Base-by-base conservation (phyloP, 1,140 invertebrate species). In the Melanaphis sacchari region DNA sequence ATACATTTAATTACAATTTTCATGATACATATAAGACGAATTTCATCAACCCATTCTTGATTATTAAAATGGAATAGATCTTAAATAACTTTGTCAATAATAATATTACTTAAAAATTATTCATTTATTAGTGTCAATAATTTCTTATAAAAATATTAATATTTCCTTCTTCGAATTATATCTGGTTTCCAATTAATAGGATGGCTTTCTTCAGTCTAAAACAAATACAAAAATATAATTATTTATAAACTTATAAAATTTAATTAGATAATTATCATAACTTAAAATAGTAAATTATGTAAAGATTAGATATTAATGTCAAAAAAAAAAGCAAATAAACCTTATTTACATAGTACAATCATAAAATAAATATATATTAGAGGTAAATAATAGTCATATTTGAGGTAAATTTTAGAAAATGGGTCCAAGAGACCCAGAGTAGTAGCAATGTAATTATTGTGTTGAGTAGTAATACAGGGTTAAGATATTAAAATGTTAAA, bases 181-280 rank as follows among this genome's bases (percentile, higher is more conserved):
- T 99, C 98, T 38, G 99, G 99, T 94, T 98, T 97, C 99, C 99
- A 99, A 95, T 99, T 98, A 94, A 99, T 96, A 1, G 99, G 99
- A 96, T 99, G 98, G 0, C 97, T 97, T 95, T 99, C 99, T 96
- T 99, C 99, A 1, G 97, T 98, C 96, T 97, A 95, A 94, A 97
- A 96, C 94, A 94, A 94, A 94, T 94, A 92, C 46, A 59, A 46
- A 46, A 46, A 26, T 76, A 6, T 59, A 31, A 59, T 59, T 59
- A 59, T 11, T 66, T n/a, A 26, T 54, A 54, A 54, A 54, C 24
- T 26, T 54, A n/a, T 59, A 66, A 31, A 59, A 4, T 66, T 66
- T 31, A 66, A 18, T 2, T 54, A 66, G 26, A 6, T 52, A 26
- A 26, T 54, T 54, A 54, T 52, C 24, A 52, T 22, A 8, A 54